A percentile compares a stretch with the other conserved stretches of the same genome.
Conservation (phyloP, 2,888 invertebrate species). For the Agrochola lychnidis region DNA sequence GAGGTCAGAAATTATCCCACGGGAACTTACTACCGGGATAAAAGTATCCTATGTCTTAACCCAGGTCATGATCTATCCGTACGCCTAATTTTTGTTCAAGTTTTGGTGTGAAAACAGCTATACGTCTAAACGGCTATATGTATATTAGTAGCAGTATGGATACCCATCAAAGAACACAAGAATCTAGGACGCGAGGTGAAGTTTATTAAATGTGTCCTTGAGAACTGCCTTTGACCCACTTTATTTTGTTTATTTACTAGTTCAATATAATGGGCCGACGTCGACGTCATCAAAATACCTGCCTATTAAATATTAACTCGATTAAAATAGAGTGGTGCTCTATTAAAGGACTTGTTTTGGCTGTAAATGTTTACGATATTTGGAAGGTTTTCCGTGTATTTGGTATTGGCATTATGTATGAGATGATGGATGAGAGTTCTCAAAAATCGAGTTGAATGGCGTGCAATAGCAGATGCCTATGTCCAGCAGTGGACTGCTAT, state of each 20-base stretch:
- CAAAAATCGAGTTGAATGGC: background rate
- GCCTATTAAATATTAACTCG: slow-evolving; percentile 2
- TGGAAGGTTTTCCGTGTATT: background rate
- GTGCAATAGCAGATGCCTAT: background rate
- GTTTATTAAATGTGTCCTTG: slow-evolving; percentile 51
- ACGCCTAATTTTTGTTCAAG: background rate
- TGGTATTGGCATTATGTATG: background rate
- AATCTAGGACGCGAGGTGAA: slow-evolving; percentile 36
- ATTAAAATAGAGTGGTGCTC: slow-evolving; percentile 18
- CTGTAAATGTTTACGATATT: background rate
- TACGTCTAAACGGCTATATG: background rate
- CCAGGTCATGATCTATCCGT: background rate
- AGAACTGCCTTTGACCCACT: slow-evolving; percentile 55
- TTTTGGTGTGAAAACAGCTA: background rate
- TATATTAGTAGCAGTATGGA: background rate
- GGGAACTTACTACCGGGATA: background rate
- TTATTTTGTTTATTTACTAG: slow-evolving; percentile 54
- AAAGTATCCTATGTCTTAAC: background rate
- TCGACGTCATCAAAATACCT: slow-evolving; percentile 3
- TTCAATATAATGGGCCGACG: slow-evolving; percentile 1
- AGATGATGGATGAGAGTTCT: background rate
- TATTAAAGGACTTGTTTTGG: background rate
- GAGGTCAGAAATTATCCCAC: background rate
- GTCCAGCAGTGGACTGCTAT: too few relatives aligned
- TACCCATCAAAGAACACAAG: slow-evolving; percentile 14